Evolutionary conservation across 2,888 invertebrate genomes (phyloP), one percentile per base, ranked within the genome.

Genomic region (Lithophane leautieri): DNA sequence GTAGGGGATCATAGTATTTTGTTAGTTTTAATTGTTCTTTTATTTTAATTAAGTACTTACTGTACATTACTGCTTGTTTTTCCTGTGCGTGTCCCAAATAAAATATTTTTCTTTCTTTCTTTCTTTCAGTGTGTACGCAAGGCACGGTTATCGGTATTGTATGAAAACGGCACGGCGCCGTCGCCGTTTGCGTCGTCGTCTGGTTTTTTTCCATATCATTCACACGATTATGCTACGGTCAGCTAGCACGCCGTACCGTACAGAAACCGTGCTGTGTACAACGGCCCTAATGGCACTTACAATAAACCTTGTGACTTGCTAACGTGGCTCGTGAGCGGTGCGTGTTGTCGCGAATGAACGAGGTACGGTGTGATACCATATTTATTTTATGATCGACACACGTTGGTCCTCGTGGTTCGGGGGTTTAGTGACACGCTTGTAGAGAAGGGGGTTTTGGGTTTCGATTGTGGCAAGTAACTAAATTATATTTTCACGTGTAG

Each of bases 251-350:
- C 7, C 4, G 25, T 19, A 28, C 12, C 1, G 8, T 44, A 12
- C 7, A 12, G 19, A 44, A 47, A 22, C 28, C 19, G 12, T 47
- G 28, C 28, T 34, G 50, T 50, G 47, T 50, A 34, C 1, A 28
- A 28, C 14, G 9, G 16, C 9, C 66, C 14, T 50, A 50, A 67
- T 34, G n/a, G 16, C 34, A 34, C 52, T 67, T 34, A 67, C 34
- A n/a, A 28, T 44, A 66, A 58, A 42, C 65, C 76, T 76, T 34
- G 14, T 60, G 65, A 34, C 34, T 44, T 34, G 65, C 19, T 25
- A 2, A 44, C 34, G n/a, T 12, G 22, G 12, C 56, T 75, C 19
- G n/a, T 25, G n/a, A 44, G 50, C 22, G 63, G 25, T 40, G 62
- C 62, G 47, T 47, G 44, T 19, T 19, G 11, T 58, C 16, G 4